Base-by-base conservation (phyloP, 2,113 vertebrate genomes). In the Heterotilapia buettikoferi region DNA sequence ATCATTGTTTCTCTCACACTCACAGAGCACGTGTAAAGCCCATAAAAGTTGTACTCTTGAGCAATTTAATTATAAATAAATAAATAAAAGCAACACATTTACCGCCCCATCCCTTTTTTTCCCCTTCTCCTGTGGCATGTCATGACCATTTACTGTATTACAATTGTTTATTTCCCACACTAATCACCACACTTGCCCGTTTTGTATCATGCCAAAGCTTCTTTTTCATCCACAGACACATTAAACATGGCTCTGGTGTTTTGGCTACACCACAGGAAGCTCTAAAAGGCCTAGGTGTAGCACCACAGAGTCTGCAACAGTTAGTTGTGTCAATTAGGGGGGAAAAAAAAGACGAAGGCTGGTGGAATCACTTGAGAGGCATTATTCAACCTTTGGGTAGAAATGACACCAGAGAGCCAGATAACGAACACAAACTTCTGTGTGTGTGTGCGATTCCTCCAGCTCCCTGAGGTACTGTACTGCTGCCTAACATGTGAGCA, bases 351-450 rank as follows among this genome's bases (percentile, higher is more conserved):
- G 56, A 43, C 26, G 79, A 54, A 57, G 10, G 36, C 87, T 79
- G 24, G 24, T 53, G 9, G 50, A 91, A 82, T 90, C 84, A 86
- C 82, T 86, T 63, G 16, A 82, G 85, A 92, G 84, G 59, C 18
- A 68, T 73, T 85, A 80, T 86, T 87, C 50, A 90, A 89, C 90
- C 86, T 86, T 90, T 86, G 92, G 86, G 87, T 87, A 78, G 86
- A 89, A 78, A 79, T 40, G 76, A 78, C 85, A 88, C 87, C 40
- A 84, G 88, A 82, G 82, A 87, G 47, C 53, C 47, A 11, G 38
- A 43, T 87, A 82, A 86, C 56, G 54, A 91, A 89, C 87, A 92
- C 91, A 90, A 88, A 91, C 76, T 89, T 85, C 16, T 18, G 83
- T 80, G 86, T 89, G 80, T 16, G 83, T 76, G 85, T 88, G 79